Evolutionary conservation across 2,113 vertebrate species (phyloP).

Genomic region (Hypomesus transpacificus): DNA sequence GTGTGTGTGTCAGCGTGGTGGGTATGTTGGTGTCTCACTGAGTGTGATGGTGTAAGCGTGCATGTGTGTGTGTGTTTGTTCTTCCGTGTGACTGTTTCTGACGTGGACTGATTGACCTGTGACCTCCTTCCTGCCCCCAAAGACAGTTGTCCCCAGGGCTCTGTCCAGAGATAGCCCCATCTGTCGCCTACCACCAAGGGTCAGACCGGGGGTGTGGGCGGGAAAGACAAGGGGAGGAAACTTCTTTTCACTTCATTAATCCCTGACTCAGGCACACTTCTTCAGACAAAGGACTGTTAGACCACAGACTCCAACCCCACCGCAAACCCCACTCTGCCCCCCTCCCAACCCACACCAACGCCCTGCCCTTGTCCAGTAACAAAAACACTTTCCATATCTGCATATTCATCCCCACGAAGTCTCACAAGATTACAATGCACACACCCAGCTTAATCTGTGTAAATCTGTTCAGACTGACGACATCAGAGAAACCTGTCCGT

Average conservation of each 20-base stretch:
- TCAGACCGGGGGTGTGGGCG: constrained; percentile 30
- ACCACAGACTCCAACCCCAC: no score
- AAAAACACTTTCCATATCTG: not conserved
- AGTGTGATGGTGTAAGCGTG: not conserved
- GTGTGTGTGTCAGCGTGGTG: constrained; percentile 3
- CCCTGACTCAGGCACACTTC: constrained; percentile 60
- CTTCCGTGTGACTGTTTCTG: constrained; percentile 34
- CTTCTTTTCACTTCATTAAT: constrained; percentile 58
- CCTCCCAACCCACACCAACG: not conserved
- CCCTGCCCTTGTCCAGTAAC: not conserved
- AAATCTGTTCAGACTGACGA: not conserved
- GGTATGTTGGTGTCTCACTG: not conserved
- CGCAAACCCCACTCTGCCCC: not conserved
- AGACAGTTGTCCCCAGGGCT: constrained; percentile 69
- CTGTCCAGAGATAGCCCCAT: constrained; percentile 67
- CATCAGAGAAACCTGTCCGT: not conserved
- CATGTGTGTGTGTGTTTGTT: constrained; percentile 8
- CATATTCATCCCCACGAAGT: not conserved
- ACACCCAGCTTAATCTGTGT: not conserved
- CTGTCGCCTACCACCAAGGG: constrained; percentile 70
- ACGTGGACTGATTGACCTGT: constrained; percentile 62
- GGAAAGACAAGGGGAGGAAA: constrained; percentile 12
- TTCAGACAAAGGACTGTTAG: constrained; percentile 7
- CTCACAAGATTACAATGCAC: not conserved
- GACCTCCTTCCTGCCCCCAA: constrained; percentile 34